Evolutionary conservation across 2,888 invertebrate species (phyloP).

Genomic region (Drosophila mettleri): DNA sequence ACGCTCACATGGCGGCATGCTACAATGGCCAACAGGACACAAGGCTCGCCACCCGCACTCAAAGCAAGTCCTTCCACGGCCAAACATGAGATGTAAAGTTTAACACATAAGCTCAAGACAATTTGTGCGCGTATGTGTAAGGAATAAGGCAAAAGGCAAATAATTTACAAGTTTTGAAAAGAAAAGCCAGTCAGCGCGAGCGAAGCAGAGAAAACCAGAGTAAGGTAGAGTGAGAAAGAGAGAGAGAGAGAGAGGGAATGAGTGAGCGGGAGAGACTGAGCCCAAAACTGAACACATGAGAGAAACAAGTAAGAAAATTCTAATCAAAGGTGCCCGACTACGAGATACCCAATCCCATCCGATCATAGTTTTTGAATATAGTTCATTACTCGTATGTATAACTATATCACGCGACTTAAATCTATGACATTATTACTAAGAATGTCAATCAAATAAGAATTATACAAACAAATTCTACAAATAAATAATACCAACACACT

Average conservation of each 20-base stretch:
- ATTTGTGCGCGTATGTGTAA: conserved; percentile 78
- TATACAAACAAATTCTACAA: too few species aligned
- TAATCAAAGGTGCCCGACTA: too few species aligned
- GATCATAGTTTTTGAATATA: too few species aligned
- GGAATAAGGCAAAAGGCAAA: conserved; percentile 81
- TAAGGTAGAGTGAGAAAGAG: conserved; percentile 5
- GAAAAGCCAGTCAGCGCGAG: conserved; percentile 58
- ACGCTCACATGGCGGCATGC: conserved; percentile 63
- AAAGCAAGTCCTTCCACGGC: conserved; percentile 53
- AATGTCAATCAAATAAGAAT: too few species aligned
- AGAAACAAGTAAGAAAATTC: too few species aligned
- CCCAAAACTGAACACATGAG: conserved; percentile 18
- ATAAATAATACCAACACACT: too few species aligned
- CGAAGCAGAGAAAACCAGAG: conserved; percentile 14
- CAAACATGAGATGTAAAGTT: conserved; percentile 77
- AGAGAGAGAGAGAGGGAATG: conserved; percentile 6
- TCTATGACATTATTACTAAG: too few species aligned
- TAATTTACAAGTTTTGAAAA: conserved; percentile 81
- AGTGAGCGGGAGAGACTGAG: conserved; percentile 13
- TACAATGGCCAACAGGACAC: conserved; percentile 59
- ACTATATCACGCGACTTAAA: too few species aligned
- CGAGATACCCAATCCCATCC: too few species aligned
- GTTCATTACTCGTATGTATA: too few species aligned
- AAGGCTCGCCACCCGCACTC: conserved; percentile 27
- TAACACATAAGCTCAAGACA: conserved; percentile 81